Evolutionary conservation across 2,888 invertebrate genomes (phyloP).

Genomic region (Amiota communis): DNA sequence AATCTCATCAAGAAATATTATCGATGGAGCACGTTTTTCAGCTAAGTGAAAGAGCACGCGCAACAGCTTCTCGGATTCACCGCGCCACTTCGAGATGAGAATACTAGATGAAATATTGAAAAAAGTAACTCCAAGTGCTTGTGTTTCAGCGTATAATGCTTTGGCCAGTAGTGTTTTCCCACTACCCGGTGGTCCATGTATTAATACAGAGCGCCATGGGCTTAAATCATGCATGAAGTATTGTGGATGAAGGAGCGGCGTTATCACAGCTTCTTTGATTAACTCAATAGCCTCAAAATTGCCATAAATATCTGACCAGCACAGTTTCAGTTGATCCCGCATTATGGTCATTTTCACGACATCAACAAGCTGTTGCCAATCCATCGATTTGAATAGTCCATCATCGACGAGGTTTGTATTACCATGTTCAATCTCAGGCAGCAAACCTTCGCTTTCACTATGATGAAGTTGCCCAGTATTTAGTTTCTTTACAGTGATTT

Average conservation of each 20-base stretch:
- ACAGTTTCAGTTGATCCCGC: conserved; percentile 77
- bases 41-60: conserved; percentile 92
- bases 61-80: conserved; percentile 94
- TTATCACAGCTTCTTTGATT: conserved; percentile 89
- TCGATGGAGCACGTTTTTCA: conserved; percentile 86
- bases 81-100: conserved; percentile 95
- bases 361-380: conserved; percentile 69
- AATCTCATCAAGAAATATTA: conserved; percentile 94
- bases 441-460: conserved; percentile 24
- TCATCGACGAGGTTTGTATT: conserved; percentile 49
- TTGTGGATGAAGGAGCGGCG: conserved; percentile 83
- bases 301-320: conserved; percentile 88
- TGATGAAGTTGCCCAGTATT: neutral
- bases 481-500: conserved; percentile 13
- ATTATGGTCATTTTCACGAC: conserved; percentile 74
- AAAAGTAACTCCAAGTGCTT: conserved; percentile 79
- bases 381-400: conserved; percentile 54
- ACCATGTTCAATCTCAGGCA: conserved; percentile 61
- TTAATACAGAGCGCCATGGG: conserved; percentile 87
- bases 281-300: conserved; percentile 82
- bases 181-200: conserved; percentile 79
- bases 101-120: conserved; percentile 93
- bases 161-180: conserved; percentile 93
- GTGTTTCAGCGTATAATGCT: conserved; percentile 87
- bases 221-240: conserved; percentile 80